Conservation (phyloP, 2,113 vertebrate genomes). For the Spheniscus mendiculus region DNA sequence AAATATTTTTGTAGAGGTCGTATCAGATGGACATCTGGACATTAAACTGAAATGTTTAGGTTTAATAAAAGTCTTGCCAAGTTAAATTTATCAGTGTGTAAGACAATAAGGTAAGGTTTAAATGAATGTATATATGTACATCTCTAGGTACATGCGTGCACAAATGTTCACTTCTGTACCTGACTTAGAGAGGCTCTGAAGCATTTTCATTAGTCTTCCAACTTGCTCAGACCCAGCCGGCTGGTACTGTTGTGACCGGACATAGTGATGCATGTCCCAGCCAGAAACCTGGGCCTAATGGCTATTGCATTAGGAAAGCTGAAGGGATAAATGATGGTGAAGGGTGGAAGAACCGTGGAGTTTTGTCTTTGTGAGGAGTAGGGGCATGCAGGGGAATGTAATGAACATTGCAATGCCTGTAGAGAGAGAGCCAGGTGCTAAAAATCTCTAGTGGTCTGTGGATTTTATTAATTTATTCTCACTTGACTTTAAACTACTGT, state of each 20-base stretch:
- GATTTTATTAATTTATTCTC: neutral
- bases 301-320: neutral
- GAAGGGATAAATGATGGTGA: neutral
- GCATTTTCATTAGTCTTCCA: neutral
- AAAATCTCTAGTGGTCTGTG: neutral
- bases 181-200: neutral
- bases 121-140: neutral
- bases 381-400: neutral
- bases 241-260: neutral
- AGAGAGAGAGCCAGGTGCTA: neutral
- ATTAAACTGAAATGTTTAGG: neutral
- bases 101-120: neutral
- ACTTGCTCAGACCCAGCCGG: fast-evolving
- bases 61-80: neutral
- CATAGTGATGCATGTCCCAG: fast-evolving
- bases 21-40: neutral
- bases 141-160: neutral
- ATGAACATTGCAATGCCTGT: neutral
- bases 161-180: neutral
- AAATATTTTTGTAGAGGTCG: neutral
- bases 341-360: neutral
- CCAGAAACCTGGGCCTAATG: neutral
- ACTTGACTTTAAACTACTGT: neutral
- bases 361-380: neutral
- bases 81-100: neutral